These are phyloP conservation scores for Acrossocheilus wenchowensis DNA, from an alignment of 2,797 vertebrate genomes.

Conservation along the genomic window DNA sequence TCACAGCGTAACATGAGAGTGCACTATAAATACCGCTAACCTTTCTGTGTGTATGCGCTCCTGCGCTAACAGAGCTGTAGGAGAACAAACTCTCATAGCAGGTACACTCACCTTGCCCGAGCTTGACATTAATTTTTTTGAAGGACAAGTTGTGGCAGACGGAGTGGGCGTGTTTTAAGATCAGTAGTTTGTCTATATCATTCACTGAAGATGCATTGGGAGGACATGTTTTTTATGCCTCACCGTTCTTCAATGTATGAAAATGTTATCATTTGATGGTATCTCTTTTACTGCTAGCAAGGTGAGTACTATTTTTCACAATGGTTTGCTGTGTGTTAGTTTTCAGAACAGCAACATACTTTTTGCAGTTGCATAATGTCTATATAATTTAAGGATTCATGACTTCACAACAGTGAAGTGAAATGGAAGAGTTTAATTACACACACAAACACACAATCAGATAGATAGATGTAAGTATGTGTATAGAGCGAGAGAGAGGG, in stretches of 20 bases:
- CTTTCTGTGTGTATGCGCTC: slow-evolving; percentile 77
- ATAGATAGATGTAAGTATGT: too few relatives aligned
- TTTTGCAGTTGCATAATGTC: not conserved
- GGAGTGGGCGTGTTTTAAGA: slow-evolving; percentile 17
- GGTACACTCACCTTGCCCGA: slow-evolving; percentile 49
- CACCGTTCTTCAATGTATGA: not conserved
- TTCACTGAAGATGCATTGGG: slow-evolving; percentile 26
- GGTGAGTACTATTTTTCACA: slow-evolving; percentile 44
- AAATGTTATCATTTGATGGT: slow-evolving; percentile 2
- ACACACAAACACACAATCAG: too few relatives aligned
- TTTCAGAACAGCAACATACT: not conserved
- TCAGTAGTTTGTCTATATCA: not conserved
- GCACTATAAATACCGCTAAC: slow-evolving; percentile 83
- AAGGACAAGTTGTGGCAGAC: slow-evolving; percentile 20
- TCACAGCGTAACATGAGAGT: slow-evolving; percentile 79
- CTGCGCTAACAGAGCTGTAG: slow-evolving; percentile 48
- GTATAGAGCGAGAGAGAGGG: too few relatives aligned
- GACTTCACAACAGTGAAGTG: not conserved
- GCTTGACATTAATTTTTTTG: not conserved
- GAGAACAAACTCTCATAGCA: slow-evolving; percentile 14
- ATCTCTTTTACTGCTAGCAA: slow-evolving; percentile 24
- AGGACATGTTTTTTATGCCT: not conserved
- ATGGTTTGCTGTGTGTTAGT: not conserved
- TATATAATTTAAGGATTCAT: not conserved
- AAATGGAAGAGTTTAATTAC: not conserved